These are phyloP conservation scores for Stratiomys singularior DNA, from an alignment of 2,888 invertebrate genomes.

Conservation along the genomic window DNA sequence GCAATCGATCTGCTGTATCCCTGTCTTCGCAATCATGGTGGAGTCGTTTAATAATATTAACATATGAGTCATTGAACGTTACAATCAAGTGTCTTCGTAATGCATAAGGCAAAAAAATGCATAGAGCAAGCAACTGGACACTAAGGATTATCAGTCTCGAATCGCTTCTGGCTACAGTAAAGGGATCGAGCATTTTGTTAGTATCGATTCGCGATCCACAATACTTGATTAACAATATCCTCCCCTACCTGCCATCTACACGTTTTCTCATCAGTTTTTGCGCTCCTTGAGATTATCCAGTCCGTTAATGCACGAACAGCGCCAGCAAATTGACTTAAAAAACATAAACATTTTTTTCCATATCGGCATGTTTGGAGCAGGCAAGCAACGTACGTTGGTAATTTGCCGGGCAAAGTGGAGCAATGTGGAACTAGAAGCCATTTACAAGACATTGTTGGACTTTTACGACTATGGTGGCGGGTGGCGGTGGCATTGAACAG, in stretches of 20 bases:
- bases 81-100: too few relatives aligned
- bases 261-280: slow-evolving; percentile 20
- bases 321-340: slow-evolving; percentile 42
- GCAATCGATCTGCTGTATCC: too few relatives aligned
- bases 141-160: too few relatives aligned
- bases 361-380: background rate
- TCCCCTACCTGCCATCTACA: background rate
- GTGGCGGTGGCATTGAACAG: slow-evolving; percentile 9
- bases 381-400: slow-evolving; percentile 25
- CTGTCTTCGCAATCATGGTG: too few relatives aligned
- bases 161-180: too few relatives aligned
- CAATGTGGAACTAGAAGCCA: slow-evolving; percentile 30
- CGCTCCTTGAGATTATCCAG: slow-evolving; percentile 39
- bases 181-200: too few relatives aligned
- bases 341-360: slow-evolving; percentile 44
- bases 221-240: background rate
- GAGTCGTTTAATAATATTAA: too few relatives aligned
- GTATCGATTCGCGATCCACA: background rate
- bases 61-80: too few relatives aligned
- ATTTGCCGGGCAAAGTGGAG: slow-evolving; percentile 40
- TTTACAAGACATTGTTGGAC: slow-evolving; percentile 38
- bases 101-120: too few relatives aligned
- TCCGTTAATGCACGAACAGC: slow-evolving; percentile 44
- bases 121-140: too few relatives aligned
- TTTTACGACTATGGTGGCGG: background rate